These are phyloP conservation scores for Dilophus febrilis DNA, from an alignment of 2,888 invertebrate genomes.

Conservation along the genomic window DNA sequence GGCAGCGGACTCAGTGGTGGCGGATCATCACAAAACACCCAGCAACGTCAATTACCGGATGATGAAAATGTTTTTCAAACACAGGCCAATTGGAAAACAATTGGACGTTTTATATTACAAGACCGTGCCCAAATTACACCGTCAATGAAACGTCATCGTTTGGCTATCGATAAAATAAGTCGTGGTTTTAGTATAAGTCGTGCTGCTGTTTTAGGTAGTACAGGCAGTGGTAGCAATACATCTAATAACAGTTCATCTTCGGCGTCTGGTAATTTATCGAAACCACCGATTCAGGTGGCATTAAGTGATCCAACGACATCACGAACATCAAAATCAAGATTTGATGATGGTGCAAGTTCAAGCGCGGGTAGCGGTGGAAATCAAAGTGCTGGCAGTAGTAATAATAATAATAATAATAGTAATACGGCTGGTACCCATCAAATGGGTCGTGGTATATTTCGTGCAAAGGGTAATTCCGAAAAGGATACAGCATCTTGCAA, in stretches of 20 bases:
- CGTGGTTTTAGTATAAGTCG: constrained; percentile 53
- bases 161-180: constrained; percentile 41
- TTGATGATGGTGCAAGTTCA: constrained; percentile 18
- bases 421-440: constrained; percentile 32
- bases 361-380: constrained; percentile 21
- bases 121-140: constrained; percentile 50
- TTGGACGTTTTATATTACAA: constrained; percentile 63
- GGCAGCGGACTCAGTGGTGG: neutral
- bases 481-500: constrained; percentile 34
- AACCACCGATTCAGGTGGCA: constrained; percentile 40
- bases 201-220: constrained; percentile 38
- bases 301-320: constrained; percentile 42
- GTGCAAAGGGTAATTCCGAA: constrained; percentile 40
- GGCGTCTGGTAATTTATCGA: constrained; percentile 34
- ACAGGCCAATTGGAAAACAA: constrained; percentile 79
- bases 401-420: too few relatives aligned
- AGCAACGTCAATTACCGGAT: constrained; percentile 54
- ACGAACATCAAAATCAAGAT: constrained; percentile 10
- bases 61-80: constrained; percentile 81
- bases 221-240: constrained; percentile 27
- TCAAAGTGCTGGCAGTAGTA: too few relatives aligned
- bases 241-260: constrained; percentile 50
- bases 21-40: constrained; percentile 20
- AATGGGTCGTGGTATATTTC: constrained; percentile 31
- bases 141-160: constrained; percentile 36